Base-by-base conservation (phyloP, 2,888 invertebrate genomes). In the Ectobius pallidus region DNA sequence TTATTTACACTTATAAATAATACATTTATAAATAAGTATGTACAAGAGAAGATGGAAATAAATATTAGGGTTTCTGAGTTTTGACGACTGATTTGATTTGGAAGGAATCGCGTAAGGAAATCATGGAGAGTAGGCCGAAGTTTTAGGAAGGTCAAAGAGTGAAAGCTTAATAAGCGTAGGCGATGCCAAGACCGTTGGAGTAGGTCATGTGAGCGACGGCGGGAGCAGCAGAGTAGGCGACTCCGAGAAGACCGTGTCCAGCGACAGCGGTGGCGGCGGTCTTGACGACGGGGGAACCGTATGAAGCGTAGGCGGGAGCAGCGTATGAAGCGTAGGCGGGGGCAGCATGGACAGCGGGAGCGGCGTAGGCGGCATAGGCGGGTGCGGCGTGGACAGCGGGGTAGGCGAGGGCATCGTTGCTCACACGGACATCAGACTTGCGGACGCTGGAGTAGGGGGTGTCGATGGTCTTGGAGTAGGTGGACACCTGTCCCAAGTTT, bases 371-470 rank as follows among this genome's bases (percentile, higher is more conserved):
- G 63, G 76, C 77, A 68, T 77, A 78, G 74, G 55, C 69, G 20
- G 71, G 9, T 1, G 78, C 79, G 25, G 79, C 77, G 65, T 42
- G 44, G 34, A 63, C 63, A 69, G 76, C 80, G 3, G 78, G 79
- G 70, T 78, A 75, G 16, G 77, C 76, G 2, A 81, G 76, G 91
- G 83, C 88, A 89, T 77, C 77, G 72, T 77, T 77, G 73, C 75
- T 77, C 25, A 91, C 88, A n/a, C 91, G 87, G 34, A 91, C 87
- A 79, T 91, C 90, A 27, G 89, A 84, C 80, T 91, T 91, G 79
- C 89, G 88, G 58, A 90, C 90, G 80, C 89, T 90, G 67, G 90
- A 91, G 85, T 87, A 91, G 9, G 92, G 91, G 2, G 91, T 91
- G 81, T 90, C 89, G 78, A 91, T 87, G 75, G 89, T 87, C 81